These are phyloP conservation scores for Tenualosa thibaudeaui DNA, from an alignment of 2,797 vertebrate genomes.

Conservation along the genomic window DNA sequence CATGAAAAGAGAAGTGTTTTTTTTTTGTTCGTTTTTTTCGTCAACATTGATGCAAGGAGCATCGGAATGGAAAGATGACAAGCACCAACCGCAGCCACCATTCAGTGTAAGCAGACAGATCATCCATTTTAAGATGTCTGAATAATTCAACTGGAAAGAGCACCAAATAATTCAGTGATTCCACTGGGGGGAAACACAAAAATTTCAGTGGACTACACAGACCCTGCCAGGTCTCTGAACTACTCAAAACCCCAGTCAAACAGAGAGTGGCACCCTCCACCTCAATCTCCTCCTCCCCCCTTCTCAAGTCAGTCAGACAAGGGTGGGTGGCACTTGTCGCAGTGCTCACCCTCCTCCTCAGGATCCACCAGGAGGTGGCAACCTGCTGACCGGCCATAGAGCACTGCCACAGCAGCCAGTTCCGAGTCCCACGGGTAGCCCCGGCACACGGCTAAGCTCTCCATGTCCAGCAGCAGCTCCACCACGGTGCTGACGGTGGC, in stretches of 20 bases:
- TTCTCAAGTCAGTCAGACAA: neutral
- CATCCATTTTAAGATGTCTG: neutral
- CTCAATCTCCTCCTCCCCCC: neutral
- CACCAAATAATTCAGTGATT: slow-evolving; percentile 1
- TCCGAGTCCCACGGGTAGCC: slow-evolving; percentile 44
- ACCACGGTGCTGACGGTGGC: slow-evolving; percentile 45
- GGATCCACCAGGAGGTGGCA: slow-evolving; percentile 57
- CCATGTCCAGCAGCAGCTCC: slow-evolving; percentile 56
- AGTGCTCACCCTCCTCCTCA: slow-evolving; percentile 49
- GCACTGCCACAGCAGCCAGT: slow-evolving; percentile 35
- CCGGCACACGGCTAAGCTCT: slow-evolving; percentile 55
- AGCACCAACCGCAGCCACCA: neutral
- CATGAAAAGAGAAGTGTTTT: neutral
- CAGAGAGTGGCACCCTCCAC: neutral
- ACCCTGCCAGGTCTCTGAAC: neutral
- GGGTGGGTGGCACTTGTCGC: slow-evolving; percentile 48
- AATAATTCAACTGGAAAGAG: neutral
- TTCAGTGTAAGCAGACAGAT: neutral
- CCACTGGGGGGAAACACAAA: neutral
- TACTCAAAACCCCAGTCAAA: neutral
- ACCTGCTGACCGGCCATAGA: slow-evolving; percentile 48
- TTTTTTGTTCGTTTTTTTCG: neutral
- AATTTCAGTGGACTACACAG: neutral
- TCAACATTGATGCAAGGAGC: neutral
- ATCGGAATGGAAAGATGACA: neutral